Conservation (phyloP, 2,888 invertebrate genomes). For the Microplitis deprimator region DNA sequence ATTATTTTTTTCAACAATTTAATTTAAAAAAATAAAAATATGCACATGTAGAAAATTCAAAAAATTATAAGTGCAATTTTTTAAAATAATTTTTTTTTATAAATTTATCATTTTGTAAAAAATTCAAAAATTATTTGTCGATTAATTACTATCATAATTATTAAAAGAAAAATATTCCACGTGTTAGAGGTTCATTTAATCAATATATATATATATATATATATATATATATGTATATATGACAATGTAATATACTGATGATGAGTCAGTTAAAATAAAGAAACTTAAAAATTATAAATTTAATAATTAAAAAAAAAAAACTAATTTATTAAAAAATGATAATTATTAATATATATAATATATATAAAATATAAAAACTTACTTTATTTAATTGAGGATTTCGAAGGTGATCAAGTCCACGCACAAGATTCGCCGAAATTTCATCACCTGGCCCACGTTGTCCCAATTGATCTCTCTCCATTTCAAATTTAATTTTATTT, state of each 20-base stretch:
- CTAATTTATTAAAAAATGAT: background rate
- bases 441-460: constrained; percentile 74
- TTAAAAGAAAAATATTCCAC: background rate
- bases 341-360: background rate
- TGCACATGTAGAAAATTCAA: no score
- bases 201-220: background rate
- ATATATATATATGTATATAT: background rate
- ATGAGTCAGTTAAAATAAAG: background rate
- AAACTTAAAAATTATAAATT: background rate
- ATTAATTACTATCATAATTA: no score
- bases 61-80: no score
- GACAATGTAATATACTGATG: background rate
- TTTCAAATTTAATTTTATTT: constrained; percentile 45
- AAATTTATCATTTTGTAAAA: no score
- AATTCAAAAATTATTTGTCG: no score
- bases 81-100: no score
- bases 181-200: background rate
- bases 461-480: constrained; percentile 78
- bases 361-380: constrained; percentile 48
- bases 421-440: constrained; percentile 73
- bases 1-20: no score
- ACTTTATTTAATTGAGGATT: constrained; percentile 83
- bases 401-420: constrained; percentile 79
- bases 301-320: constrained; percentile 5
- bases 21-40: no score